Conservation (phyloP, 2,113 vertebrate species). For the Hypanus sabinus region DNA sequence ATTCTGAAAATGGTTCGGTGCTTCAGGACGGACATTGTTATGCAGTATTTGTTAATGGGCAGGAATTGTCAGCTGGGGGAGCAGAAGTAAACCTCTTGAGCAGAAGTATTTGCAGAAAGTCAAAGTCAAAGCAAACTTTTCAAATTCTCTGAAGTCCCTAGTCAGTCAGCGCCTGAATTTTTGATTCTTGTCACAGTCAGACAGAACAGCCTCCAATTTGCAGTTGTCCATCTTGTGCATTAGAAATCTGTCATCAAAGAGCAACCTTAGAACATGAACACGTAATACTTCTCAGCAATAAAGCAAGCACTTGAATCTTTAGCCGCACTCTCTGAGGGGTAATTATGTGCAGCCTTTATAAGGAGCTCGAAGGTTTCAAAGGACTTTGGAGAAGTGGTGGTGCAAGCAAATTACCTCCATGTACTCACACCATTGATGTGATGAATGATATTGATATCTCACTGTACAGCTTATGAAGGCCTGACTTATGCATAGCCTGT, state of each 20-base stretch:
- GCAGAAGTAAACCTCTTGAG: background rate
- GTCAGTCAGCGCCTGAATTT: conserved; percentile 16
- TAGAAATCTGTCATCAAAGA: conserved; percentile 17
- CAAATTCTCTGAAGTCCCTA: background rate
- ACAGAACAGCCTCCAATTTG: background rate
- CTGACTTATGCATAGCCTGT: too few species aligned
- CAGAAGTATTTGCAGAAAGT: background rate
- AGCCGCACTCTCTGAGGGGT: background rate
- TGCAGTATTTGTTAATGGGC: background rate
- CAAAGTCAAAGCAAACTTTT: background rate
- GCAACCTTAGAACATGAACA: background rate
- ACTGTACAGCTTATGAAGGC: background rate
- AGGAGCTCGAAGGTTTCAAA: background rate
- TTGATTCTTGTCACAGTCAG: background rate
- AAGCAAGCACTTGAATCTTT: background rate
- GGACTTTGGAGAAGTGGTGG: background rate
- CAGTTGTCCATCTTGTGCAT: background rate
- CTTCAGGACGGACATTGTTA: background rate
- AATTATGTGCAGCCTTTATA: background rate
- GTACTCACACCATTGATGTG: background rate
- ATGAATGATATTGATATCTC: background rate
- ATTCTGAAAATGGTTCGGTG: background rate
- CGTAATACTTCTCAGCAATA: background rate
- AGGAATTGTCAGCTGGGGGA: background rate
- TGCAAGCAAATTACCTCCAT: background rate